These are phyloP conservation scores for Eulemur rufifrons DNA, from an alignment of 2,113 vertebrate species.

Conservation along the genomic window DNA sequence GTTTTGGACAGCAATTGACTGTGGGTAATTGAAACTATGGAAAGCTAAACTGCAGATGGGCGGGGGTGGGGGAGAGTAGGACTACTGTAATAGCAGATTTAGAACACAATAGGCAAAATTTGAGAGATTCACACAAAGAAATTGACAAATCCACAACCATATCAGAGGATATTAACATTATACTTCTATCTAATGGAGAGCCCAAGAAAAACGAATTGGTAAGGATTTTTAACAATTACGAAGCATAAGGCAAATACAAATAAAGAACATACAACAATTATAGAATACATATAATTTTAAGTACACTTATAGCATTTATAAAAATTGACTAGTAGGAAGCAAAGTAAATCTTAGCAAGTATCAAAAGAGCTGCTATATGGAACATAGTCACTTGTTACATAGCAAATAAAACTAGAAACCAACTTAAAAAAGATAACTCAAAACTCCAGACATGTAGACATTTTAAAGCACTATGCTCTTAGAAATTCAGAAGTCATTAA, in stretches of 20 bases:
- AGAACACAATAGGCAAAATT: conserved; percentile 43
- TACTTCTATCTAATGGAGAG: not conserved
- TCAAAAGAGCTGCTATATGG: not conserved
- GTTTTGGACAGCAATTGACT: not conserved
- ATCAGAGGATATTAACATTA: not conserved
- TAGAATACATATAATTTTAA: not conserved
- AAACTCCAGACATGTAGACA: not conserved
- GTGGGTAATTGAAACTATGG: not conserved
- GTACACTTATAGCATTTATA: not conserved
- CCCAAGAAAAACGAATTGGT: not conserved
- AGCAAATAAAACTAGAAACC: conserved; percentile 29
- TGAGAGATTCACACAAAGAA: conserved; percentile 46
- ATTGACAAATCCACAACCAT: not conserved
- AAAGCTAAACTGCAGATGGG: not conserved
- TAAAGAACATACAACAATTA: not conserved
- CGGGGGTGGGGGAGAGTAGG: no score
- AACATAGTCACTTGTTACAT: not conserved
- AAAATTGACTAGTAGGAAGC: not conserved
- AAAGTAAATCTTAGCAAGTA: conserved; percentile 26
- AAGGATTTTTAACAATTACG: not conserved
- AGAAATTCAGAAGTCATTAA: not conserved
- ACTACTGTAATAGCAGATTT: not conserved
- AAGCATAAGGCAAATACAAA: not conserved
- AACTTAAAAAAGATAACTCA: not conserved
- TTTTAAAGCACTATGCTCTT: not conserved